Percentiles rank a stretch among this genome's conserved stretches.
Evolutionary conservation across 2,888 invertebrate genomes (phyloP).

Genomic region (Mimumesa dahlbomi): DNA sequence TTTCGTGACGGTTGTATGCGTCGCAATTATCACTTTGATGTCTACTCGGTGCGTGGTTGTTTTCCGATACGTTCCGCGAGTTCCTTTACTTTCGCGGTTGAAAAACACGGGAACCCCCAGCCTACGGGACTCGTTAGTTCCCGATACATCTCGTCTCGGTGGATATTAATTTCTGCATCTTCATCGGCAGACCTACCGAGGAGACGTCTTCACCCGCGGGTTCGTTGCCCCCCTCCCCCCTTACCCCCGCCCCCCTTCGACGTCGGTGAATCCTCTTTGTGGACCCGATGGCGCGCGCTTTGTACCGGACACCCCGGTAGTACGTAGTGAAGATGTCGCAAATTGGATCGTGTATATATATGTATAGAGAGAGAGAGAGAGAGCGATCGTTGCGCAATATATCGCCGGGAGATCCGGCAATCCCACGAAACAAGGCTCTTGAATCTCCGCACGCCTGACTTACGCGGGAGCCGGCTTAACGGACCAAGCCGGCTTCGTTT

Average conservation of each 20-base stretch:
- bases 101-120: conserved; percentile 1
- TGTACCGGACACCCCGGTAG: conserved; percentile 63
- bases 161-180: conserved; percentile 48
- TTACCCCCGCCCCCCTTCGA: too few relatives aligned
- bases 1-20: too few relatives aligned
- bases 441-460: conserved; percentile 78
- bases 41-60: not conserved
- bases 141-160: conserved; percentile 20
- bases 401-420: conserved; percentile 66
- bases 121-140: conserved; percentile 36
- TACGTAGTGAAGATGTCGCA: conserved; percentile 64
- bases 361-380: too few relatives aligned
- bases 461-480: conserved; percentile 78
- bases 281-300: conserved; percentile 61
- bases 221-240: conserved; percentile 31
- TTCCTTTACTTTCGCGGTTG: not conserved
- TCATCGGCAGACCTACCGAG: conserved; percentile 10
- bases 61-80: not conserved
- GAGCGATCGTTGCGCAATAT: conserved; percentile 42
- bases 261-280: conserved; percentile 35
- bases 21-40: conserved; percentile 19
- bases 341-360: conserved; percentile 68
- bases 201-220: conserved; percentile 19
- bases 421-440: conserved; percentile 79
- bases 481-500: conserved; percentile 71